A percentile compares a stretch with the other conserved stretches of the same genome.
Evolutionary conservation across 2,888 invertebrate species (phyloP).

Genomic region (Euplagia quadripunctaria): DNA sequence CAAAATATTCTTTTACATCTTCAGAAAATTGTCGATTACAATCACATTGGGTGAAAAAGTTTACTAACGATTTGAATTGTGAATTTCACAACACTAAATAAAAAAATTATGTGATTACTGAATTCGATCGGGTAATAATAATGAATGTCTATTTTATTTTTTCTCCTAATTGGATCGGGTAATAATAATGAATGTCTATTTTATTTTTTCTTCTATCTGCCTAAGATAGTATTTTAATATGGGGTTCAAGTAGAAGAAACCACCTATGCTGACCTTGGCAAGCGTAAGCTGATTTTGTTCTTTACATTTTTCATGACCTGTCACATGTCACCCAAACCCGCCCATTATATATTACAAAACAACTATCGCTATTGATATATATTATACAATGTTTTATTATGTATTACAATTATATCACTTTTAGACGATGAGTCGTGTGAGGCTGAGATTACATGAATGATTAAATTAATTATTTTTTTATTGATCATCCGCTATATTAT

Average conservation of each 20-base stretch:
- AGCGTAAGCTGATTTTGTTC: not conserved
- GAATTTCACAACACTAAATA: too few species aligned
- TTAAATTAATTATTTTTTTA: conserved; percentile 11
- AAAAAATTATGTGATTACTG: too few species aligned
- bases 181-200: too few species aligned
- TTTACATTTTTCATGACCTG: not conserved
- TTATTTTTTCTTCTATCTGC: too few species aligned
- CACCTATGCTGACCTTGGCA: not conserved
- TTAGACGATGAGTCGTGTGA: conserved; percentile 52
- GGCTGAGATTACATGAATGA: conserved; percentile 42
- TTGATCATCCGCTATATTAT: not conserved
- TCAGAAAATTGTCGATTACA: too few species aligned
- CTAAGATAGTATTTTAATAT: not conserved
- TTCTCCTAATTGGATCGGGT: not conserved
- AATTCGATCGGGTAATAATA: not conserved
- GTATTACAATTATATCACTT: conserved; percentile 49
- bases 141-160: not conserved
- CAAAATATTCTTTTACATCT: too few species aligned
- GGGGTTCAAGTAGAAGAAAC: not conserved
- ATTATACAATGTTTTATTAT: conserved; percentile 29
- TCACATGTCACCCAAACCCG: conserved; percentile 29
- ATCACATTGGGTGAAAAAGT: too few species aligned
- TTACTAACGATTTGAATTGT: too few species aligned
- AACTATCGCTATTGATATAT: conserved; percentile 18
- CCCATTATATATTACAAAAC: not conserved